Evolutionary conservation across 2,113 vertebrate species (phyloP), one percentile per base, ranked within the genome.

Genomic region (Rhinoptilus africanus): DNA sequence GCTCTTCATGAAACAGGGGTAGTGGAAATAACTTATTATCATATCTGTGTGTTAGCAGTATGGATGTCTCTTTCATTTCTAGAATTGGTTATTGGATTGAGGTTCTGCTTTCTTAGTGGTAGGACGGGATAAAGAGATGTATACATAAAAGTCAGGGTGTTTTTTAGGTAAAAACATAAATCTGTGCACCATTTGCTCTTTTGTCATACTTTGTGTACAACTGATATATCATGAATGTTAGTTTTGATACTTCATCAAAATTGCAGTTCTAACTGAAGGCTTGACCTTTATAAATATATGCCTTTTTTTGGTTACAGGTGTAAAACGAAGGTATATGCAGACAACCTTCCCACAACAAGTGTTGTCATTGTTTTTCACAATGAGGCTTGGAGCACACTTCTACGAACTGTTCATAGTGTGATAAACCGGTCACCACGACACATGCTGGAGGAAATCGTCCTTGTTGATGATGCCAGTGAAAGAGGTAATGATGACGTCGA

Each of bases 321-420:
- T 97, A 99, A 99, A 98, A 99, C 99, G 57, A 99, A 99, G 97
- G 98, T 99, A 91, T 99, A 99, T 75, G 98, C 98, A 8, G 99
- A 99, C 93, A 99, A 98, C 93, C 99, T 99, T 72, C 99, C 99
- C 89, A 99, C 99, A 7, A 99, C 99, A 81, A 99, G 99, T 7
- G 99, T 99, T 77, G 99, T 99, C 91, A 99, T 99, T 66, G 99
- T 99, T 90, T 99, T 99, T 93, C 99, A 99, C 98, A 99, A 99
- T 53, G 99, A 99, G 97, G 99, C 99, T 5, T 99, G 99, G 99
- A 99, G 98, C 96, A 99, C 99, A 0, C 98, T 99, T 85, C 98
- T 99, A 75, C 98, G 99, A 50, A 99, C 99, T 5, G 99, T 99
- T 64, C 99, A 99, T 88, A 99, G 99, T 4, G 99, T 99, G 92